Evolutionary conservation across 2,797 vertebrate genomes (phyloP), one percentile per base, ranked within the genome.

Genomic region (Sciurus carolinensis): DNA sequence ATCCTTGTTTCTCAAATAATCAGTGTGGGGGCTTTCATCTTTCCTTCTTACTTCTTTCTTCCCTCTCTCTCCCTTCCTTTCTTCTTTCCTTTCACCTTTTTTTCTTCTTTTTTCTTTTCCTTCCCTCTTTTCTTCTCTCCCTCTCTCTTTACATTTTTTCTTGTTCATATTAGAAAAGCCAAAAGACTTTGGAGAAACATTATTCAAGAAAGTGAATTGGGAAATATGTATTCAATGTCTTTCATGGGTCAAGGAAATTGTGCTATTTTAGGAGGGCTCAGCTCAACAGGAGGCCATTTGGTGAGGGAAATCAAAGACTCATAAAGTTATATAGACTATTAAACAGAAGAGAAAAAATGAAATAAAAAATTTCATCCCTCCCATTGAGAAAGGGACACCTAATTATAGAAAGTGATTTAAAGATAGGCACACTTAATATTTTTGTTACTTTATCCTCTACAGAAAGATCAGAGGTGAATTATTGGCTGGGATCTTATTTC

Each of bases 401-500:
- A 95, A 77, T 83, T 91, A 75, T 30, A 76, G 42, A 72, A 54
- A 42, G 10, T 62, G 28, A 80, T 86, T 93, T 85, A 85, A 94
- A 92, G 66, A 90, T 8, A 91, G 71, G 8, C 5, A 82, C 3
- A 30, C 72, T 96, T 96, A 59, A 24, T 86, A 72, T 80, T 47
- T 80, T 90, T 64, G 87, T 94, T 75, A 50, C 11, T 88, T 92
- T 82, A 80, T 87, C 22, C 80, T 95, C 47, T 66, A 77, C 7
- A 57, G 47, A 80, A 89, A 95, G 36, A 95, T 88, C 44, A 95
- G 75, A 30, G 89, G 90, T 66, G 9, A 94, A 67, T 93, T 93
- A 71, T 72, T 95, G 36, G 67, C 82, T 83, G n/a, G 50, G 44
- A 22, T 85, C 14, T 69, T 47, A 83, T 75, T 83, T 50, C 42